Percentiles rank a stretch among this genome's conserved stretches.
Conservation (phyloP, 2,113 vertebrate genomes). For the Onychostoma macrolepis region DNA sequence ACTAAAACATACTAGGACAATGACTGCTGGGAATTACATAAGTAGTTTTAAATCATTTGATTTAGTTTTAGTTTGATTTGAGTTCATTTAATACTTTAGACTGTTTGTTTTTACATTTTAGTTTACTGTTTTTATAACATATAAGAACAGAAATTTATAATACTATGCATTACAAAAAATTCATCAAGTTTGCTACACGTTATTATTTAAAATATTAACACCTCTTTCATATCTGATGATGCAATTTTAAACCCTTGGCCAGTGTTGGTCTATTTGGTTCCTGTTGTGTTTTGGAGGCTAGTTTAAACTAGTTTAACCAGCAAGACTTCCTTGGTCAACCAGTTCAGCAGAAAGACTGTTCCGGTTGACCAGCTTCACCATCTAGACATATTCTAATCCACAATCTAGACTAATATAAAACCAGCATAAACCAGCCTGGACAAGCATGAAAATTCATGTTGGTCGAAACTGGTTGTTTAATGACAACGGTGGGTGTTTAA, state of each 20-base stretch:
- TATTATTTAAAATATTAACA: too few relatives aligned
- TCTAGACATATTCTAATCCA: not conserved
- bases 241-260: not conserved
- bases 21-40: not conserved
- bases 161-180: too few relatives aligned
- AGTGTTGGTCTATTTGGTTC: not conserved
- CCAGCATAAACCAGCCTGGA: not conserved
- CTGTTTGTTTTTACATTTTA: not conserved
- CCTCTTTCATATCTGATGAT: too few relatives aligned
- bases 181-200: too few relatives aligned
- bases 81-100: not conserved
- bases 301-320: not conserved
- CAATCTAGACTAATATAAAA: not conserved
- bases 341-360: not conserved
- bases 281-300: not conserved
- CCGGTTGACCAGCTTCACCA: not conserved
- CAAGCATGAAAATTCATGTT: not conserved
- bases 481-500: not conserved
- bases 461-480: not conserved
- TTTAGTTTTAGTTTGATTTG: not conserved
- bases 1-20: not conserved
- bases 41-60: not conserved
- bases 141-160: too few relatives aligned
- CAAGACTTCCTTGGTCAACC: not conserved
- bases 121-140: not conserved